Evolutionary conservation across 2,888 invertebrate genomes (phyloP), one percentile per base, ranked within the genome.

Genomic region (Chrysotoxum bicinctum): DNA sequence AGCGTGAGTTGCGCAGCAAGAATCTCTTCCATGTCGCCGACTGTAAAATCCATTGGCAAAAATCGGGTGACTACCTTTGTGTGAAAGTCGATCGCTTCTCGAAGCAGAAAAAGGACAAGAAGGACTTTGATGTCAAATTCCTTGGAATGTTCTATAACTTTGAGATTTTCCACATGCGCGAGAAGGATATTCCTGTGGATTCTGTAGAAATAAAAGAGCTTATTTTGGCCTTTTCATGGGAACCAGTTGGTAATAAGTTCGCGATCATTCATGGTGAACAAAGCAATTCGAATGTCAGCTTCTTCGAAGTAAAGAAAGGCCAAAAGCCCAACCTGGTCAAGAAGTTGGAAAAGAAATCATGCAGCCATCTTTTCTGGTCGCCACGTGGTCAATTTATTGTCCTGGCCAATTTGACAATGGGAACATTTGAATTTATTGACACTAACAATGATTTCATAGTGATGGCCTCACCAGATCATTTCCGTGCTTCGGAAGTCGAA

Each of bases 21-120:
- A 99, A 98, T 92, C 93, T 99, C 76, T 99, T 99, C 94, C 98
- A 97, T 87, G 99, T 99, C 0, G 98, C 98, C 0, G 98, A 99
- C 91, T 99, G 99, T 91, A 98, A 98, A 89, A 97, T 99, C 91
- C 98, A 98, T 91, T 99, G 99, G 99, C 99, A 99, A 92, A 98
- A 98, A 92, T 97, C 96, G 26, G 99, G 99, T 0, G 98, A 99
- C 91, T 98, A 98, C 91, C 93, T 99, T 30, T 99, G 99, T 89
- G 99, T 99, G 0, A 99, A 99, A 93, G 91, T 97, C 0, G 97
- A 97, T 91, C 93, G 94, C n/a, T 94, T 94, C 92, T 95, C 96
- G 4, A 98, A 98, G 93, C 94, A 96, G n/a, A 97, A 97, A 89
- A 98, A 98, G 90, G 98, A 99, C 90, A 98, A 98, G 88, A 96